Conservation (phyloP, 2,113 vertebrate genomes). For the Cryptotis parvus region DNA sequence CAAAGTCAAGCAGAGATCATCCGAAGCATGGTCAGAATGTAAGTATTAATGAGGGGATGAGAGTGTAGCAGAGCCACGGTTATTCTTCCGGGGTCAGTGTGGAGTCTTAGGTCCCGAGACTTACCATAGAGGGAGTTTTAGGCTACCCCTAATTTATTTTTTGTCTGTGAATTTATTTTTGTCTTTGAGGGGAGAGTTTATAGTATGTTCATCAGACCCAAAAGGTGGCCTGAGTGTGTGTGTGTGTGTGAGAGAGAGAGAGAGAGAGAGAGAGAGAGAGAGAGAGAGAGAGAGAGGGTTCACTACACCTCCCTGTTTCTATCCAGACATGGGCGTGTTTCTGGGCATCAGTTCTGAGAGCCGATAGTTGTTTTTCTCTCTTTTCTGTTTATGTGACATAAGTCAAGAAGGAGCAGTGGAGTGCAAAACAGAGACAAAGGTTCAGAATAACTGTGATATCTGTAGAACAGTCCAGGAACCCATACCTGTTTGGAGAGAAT, state of each 20-base stretch:
- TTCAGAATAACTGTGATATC: neutral
- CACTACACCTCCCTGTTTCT: neutral
- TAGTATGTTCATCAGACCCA: neutral
- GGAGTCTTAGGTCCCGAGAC: neutral
- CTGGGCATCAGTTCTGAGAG: too few relatives aligned
- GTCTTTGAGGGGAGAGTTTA: neutral
- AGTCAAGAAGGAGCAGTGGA: neutral
- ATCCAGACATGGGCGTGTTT: neutral
- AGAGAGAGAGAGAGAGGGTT: neutral
- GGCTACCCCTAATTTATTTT: neutral
- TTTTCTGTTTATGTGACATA: neutral
- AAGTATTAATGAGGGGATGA: neutral
- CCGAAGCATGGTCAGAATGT: neutral
- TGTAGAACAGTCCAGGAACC: neutral
- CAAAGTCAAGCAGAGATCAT: constrained; percentile 27
- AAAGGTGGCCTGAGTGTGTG: neutral
- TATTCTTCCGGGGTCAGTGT: neutral
- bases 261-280: neutral
- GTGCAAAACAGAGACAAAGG: neutral
- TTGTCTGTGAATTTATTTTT: neutral
- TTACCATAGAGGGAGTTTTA: neutral
- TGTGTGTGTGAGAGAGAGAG: neutral
- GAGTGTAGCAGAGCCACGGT: neutral
- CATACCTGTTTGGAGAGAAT: neutral
- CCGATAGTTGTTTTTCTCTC: neutral